Evolutionary conservation across 2,888 invertebrate genomes (phyloP), one percentile per base, ranked within the genome.

Genomic region (Dynastes tityus): DNA sequence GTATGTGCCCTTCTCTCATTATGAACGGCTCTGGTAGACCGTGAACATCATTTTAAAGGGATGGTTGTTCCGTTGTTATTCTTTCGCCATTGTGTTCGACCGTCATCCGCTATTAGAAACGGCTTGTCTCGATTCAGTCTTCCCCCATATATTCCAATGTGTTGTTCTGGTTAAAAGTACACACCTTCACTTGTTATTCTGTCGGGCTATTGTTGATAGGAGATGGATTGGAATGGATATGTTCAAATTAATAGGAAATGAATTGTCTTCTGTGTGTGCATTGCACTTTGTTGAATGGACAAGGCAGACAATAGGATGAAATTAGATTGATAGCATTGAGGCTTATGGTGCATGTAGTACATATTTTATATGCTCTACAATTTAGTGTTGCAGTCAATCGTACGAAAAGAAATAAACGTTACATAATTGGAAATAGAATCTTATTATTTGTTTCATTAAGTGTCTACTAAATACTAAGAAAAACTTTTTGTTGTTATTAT

Each of bases 1-100:
- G 85, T 83, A 83, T 82, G 83, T 82, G 80, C 83, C 61, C 61
- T 74, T 82, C 80, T 82, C 80, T 82, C 82, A 80, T 82, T 82
- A 82, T 80, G 80, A 80, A 80, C 77, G 76, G 79, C 78, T 73
- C 78, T 80, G 75, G 63, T 80, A 80, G 81, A 80, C 79, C 82
- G 82, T 82, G 82, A 82, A 82, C 80, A 78, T 73, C 16, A 45
- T 61, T 77, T 71, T 77, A 79, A 78, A 78, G 80, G 80, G 80
- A 75, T 78, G 79, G 68, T 58, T 73, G 68, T 32, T 68, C 49
- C 29, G 61, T 73, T 73, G 73, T 61, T 74, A 61, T 55, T 61
- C 78, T 73, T 65, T 73, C 53, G n/a, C 78, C 32, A 79, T 79
- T 79, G 79, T 78, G 68, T 76, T 40, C 45, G 51, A 51, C 16